These are phyloP conservation scores for Octodon degus DNA, from an alignment of 2,113 vertebrate genomes.

Conservation along the genomic window DNA sequence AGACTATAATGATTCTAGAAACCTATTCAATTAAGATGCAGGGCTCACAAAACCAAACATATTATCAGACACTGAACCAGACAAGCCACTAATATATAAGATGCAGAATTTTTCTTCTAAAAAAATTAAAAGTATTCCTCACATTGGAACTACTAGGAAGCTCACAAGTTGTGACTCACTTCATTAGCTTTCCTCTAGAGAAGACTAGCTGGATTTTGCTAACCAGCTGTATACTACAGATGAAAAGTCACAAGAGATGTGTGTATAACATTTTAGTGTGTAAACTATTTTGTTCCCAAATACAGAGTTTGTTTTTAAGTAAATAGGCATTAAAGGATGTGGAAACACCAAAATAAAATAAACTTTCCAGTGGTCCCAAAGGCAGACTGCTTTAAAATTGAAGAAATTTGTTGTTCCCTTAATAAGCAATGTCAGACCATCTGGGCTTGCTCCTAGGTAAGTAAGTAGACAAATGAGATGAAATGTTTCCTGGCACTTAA, in stretches of 20 bases:
- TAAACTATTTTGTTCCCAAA: neutral
- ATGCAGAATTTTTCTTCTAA: neutral
- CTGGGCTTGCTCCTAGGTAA: neutral
- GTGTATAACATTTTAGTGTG: neutral
- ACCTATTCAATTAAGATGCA: neutral
- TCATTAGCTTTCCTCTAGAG: neutral
- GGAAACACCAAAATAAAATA: conserved; percentile 1
- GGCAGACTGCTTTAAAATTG: conserved; percentile 6
- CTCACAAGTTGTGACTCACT: neutral
- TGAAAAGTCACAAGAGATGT: neutral
- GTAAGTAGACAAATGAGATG: conserved; percentile 18
- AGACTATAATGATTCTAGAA: neutral
- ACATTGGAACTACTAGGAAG: neutral
- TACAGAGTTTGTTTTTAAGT: neutral
- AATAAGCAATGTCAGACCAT: neutral
- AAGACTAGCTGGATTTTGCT: neutral
- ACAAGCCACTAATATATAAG: neutral
- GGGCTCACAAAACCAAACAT: neutral
- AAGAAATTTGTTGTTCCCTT: neutral
- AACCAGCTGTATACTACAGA: neutral
- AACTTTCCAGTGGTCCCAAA: neutral
- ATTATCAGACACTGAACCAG: neutral
- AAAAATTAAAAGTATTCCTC: neutral
- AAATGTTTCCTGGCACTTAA: neutral
- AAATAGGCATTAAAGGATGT: neutral